Conservation (phyloP, 2,113 vertebrate species). For the Chunga burmeisteri region DNA sequence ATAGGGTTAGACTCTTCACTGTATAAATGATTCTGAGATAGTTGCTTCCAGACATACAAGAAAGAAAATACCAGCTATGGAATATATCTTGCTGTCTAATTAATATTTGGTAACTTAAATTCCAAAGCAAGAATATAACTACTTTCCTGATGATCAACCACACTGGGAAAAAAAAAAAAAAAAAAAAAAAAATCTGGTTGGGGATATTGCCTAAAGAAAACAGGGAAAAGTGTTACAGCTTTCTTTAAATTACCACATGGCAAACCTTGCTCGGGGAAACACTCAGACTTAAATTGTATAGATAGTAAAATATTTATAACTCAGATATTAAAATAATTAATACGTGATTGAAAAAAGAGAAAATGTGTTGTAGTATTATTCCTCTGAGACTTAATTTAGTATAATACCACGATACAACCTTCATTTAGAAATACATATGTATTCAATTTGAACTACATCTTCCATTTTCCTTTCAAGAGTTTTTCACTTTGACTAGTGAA, state of each 20-base stretch:
- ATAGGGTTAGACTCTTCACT: neutral
- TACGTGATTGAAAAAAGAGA: neutral
- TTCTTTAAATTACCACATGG: neutral
- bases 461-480: neutral
- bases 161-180: neutral
- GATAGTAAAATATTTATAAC: constrained; percentile 42
- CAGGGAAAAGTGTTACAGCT: neutral
- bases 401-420: neutral
- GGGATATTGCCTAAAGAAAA: neutral
- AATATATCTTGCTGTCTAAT: neutral
- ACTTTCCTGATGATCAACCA: neutral
- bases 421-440: neutral
- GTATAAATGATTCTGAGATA: neutral
- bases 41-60: neutral
- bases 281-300: neutral
- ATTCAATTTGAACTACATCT: neutral
- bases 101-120: neutral
- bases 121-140: neutral
- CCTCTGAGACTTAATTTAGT: neutral
- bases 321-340: constrained; percentile 43
- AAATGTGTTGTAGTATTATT: neutral
- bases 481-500: neutral
- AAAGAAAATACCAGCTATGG: neutral
- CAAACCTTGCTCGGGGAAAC: neutral
- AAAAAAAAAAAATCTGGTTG: neutral